Evolutionary conservation across 2,797 vertebrate genomes (phyloP), one percentile per base, ranked within the genome.

Genomic region (Peromyscus melanophrys): DNA sequence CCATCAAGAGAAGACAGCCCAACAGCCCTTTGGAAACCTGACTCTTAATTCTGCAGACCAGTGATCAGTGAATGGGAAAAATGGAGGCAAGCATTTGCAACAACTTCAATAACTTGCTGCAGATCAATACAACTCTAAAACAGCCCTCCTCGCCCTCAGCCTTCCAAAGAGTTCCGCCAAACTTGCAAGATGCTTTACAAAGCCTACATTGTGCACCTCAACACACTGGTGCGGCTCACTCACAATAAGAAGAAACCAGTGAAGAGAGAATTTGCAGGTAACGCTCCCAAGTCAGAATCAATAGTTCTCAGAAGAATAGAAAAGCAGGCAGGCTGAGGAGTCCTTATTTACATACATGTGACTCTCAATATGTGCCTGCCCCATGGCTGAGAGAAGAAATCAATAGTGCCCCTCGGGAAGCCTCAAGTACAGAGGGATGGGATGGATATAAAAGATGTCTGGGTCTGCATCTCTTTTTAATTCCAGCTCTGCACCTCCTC

Each of bases 51-150:
- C 98, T 97, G 97, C 97, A 98, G 93, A 97, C 73, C 92, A 90
- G 95, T 96, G 96, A 98, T 93, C 97, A 98, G 97, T 94, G 63
- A 99, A 98, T 94, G 95, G 92, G 96, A 94, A 98, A 97, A 98
- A 98, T 57, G 96, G 95, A 98, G 89, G 98, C 97, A 98, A 98
- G 96, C 97, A 96, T 98, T 97, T 98, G 98, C 97, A 97, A 97
- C 97, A 95, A 98, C 97, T 98, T 97, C 97, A 98, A 97, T 98
- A 98, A 82, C 90, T 69, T n/a, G 88, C 97, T 95, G 67, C 98
- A 98, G 98, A 98, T 98, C 98, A 98, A 98, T 98, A 92, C 69
- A 96, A 43, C 90, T 97, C 97, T 98, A 90, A 98, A 98, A 94
- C 57, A 31, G 82, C 67, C 73, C 95, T 97, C 82, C n/a, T 65